Conservation (phyloP, 2,888 invertebrate genomes). For the Clivina fossor region DNA sequence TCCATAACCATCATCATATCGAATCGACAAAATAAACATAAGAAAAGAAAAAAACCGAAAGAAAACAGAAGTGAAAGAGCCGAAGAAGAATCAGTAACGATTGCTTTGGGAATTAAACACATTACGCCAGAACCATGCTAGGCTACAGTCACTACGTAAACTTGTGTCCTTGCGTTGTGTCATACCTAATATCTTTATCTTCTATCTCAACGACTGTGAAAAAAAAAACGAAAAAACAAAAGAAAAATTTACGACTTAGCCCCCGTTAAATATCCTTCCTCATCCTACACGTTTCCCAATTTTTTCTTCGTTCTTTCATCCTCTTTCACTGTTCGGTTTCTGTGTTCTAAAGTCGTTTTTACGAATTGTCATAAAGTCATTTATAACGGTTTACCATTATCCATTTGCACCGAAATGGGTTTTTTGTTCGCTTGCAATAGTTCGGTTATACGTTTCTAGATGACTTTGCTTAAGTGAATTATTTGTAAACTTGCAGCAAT, state of each 20-base stretch:
- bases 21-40: no score
- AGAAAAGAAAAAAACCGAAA: no score
- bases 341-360: conserved; percentile 17
- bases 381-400: conserved; percentile 23
- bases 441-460: conserved; percentile 1
- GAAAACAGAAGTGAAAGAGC: no score
- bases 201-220: conserved; percentile 5
- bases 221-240: conserved; percentile 9
- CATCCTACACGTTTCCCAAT: neutral
- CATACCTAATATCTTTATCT: conserved; percentile 19
- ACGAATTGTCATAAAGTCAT: conserved; percentile 29
- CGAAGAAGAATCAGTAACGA: no score
- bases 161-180: conserved; percentile 2
- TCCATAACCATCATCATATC: no score
- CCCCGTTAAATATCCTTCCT: conserved; percentile 6
- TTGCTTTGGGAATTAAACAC: no score
- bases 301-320: no score
- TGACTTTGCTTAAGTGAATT: neutral
- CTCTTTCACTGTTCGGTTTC: conserved; percentile 5
- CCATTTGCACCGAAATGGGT: conserved; percentile 2
- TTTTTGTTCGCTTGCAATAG: conserved; percentile 5
- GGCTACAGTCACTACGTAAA: no score
- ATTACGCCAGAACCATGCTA: no score
- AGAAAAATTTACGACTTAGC: conserved; percentile 14
- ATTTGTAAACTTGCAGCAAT: no score